Evolutionary conservation across 2,797 vertebrate genomes (phyloP).

Genomic region (Scleropages formosus): DNA sequence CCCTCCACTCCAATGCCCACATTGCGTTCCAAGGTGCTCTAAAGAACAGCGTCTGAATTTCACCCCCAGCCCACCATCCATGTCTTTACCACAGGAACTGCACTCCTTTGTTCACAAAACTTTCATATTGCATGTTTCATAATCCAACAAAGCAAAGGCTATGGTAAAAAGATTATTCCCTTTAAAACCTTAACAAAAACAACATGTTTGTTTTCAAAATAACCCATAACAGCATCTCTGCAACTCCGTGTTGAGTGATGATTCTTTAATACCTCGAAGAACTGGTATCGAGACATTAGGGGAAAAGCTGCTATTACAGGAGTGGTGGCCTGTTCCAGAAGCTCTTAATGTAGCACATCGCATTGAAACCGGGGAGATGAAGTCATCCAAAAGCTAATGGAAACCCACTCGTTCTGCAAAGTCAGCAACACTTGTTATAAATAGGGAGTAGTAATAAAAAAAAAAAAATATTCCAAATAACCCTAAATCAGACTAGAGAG

Average conservation of each 20-base stretch:
- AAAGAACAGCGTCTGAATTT: background rate
- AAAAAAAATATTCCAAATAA: no score
- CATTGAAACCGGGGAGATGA: constrained; percentile 15
- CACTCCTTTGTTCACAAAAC: background rate
- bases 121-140: background rate
- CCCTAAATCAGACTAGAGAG: background rate
- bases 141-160: background rate
- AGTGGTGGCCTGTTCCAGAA: background rate
- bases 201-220: background rate
- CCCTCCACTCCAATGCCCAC: constrained; percentile 42
- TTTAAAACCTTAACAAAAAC: background rate
- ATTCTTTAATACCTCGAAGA: background rate
- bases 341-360: constrained; percentile 7
- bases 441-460: constrained; percentile 10
- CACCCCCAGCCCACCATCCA: background rate
- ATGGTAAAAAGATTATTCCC: no score
- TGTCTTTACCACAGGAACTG: background rate
- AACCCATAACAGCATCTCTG: background rate
- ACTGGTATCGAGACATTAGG: constrained; percentile 12
- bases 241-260: background rate
- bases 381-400: constrained; percentile 18
- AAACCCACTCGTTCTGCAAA: constrained; percentile 9
- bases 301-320: background rate
- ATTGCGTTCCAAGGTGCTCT: background rate
- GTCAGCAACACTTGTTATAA: constrained; percentile 21